phyloP scores from a whole-genome alignment of 2,888 invertebrate genomes.

The Hermaeophaga mercurialis region DNA sequence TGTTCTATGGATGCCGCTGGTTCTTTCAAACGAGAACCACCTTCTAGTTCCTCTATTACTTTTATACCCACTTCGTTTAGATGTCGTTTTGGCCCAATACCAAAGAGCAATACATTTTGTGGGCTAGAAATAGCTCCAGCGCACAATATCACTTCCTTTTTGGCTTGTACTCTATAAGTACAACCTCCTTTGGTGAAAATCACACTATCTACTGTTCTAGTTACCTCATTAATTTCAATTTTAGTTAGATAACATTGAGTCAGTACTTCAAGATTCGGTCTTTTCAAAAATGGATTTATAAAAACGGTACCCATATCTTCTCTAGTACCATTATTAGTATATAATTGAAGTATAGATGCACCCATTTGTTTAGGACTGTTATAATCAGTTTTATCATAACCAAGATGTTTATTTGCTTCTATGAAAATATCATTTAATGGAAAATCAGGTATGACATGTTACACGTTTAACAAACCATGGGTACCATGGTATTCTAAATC shows the following conservation, averaged over 20 bases:
- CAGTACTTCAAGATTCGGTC: constrained; percentile 71
- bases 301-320: constrained; percentile 79
- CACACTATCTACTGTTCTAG: constrained; percentile 63
- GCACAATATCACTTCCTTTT: not conserved
- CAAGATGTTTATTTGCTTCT: constrained; percentile 68
- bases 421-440: constrained; percentile 60
- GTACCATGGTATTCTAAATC: constrained; percentile 25
- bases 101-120: not conserved
- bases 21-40: not conserved
- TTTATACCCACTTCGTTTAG: not conserved
- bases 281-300: constrained; percentile 66
- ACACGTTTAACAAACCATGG: constrained; percentile 32
- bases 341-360: constrained; percentile 66
- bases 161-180: constrained; percentile 61
- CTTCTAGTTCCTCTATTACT: not conserved
- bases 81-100: not conserved
- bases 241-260: constrained; percentile 68
- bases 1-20: not conserved
- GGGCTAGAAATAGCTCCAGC: not conserved
- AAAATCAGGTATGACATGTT: constrained; percentile 12
- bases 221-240: constrained; percentile 63
- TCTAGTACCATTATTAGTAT: constrained; percentile 69
- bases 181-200: constrained; percentile 59
- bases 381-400: constrained; percentile 71
- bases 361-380: constrained; percentile 68